Base-by-base conservation (phyloP, 35 echinoderm and acorn worm genomes). In the Ophioderma brevispina region DNA sequence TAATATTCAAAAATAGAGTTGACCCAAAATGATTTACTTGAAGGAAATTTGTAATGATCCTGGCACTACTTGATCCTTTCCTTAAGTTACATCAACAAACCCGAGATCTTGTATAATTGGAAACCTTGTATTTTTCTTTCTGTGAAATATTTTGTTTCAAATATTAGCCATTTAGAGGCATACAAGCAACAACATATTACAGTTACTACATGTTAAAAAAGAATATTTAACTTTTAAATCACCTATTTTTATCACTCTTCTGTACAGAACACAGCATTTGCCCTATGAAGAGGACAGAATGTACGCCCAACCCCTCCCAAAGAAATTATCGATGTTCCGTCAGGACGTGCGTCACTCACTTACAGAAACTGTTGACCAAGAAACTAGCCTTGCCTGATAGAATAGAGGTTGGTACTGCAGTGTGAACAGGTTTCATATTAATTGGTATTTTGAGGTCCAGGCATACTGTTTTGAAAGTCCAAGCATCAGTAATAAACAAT, bases 281-380 rank as follows among this genome's bases (percentile, higher is more conserved):
- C 17, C 59, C 17, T 21, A 56, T 37, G 79, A 82, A 39, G 35
- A 43, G 25, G 76, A 83, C 32, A 79, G 39, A 64, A 13, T 39
- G 14, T 49, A 55, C 33, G 21, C 28, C 19, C 55, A 77, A 40
- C 32, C 41, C 38, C 84, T 98, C 11, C 77, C 79, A 5, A 98
- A 94, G 84, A 95, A 95, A 64, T 98, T 87, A 95, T 35, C 79
- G 96, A 31, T 98, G 96, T 85, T 98, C 96, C 13, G 96, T 98
- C 28, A 92, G 96, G 75, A 95, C 96, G 0, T 98, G 96, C 78
- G 85, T 98, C 10, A 91, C 76, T n/a, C 96, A 98, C 84, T 55
- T 98, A 64, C 93, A 95, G 89, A 98, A 98, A 40, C 79, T 98
- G 19, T 83, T 98, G 14, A 87, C 92, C 25, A 98, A 92, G 85